Conservation (phyloP, 2,113 vertebrate species). For the Sarotherodon lohbergeri region DNA sequence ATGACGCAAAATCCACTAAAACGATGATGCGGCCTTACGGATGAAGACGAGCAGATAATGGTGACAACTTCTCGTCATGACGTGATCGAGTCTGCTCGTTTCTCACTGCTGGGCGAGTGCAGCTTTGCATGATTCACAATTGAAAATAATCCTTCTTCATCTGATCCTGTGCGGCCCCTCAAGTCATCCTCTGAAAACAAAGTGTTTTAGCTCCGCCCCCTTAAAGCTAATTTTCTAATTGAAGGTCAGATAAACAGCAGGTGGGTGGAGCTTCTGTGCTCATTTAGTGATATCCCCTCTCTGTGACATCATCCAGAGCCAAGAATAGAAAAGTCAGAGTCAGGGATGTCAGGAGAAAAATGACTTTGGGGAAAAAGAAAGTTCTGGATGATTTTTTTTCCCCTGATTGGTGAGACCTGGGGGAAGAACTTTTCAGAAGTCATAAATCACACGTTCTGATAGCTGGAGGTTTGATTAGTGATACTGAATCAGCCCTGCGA, state of each 20-base stretch:
- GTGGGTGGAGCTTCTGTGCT: background rate
- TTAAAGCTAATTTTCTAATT: background rate
- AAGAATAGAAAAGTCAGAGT: background rate
- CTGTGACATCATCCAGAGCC: background rate
- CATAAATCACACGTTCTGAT: fast-evolving
- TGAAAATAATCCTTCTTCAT: background rate
- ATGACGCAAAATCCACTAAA: background rate
- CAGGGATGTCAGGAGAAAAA: background rate
- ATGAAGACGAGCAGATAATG: background rate
- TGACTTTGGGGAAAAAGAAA: too few relatives aligned
- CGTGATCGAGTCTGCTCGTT: background rate
- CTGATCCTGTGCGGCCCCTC: background rate
- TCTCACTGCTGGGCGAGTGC: background rate
- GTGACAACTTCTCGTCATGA: background rate
- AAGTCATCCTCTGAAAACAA: background rate
- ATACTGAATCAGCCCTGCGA: background rate
- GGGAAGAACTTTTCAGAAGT: background rate
- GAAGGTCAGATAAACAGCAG: background rate
- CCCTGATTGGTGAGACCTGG: background rate
- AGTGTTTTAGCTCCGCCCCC: background rate
- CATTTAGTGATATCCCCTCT: fast-evolving
- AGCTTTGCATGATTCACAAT: background rate
- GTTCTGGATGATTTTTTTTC: background rate
- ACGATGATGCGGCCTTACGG: background rate
- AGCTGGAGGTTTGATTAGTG: background rate